Evolutionary conservation across 2,888 invertebrate species (phyloP), one percentile per base, ranked within the genome.

Genomic region (Timema podura): DNA sequence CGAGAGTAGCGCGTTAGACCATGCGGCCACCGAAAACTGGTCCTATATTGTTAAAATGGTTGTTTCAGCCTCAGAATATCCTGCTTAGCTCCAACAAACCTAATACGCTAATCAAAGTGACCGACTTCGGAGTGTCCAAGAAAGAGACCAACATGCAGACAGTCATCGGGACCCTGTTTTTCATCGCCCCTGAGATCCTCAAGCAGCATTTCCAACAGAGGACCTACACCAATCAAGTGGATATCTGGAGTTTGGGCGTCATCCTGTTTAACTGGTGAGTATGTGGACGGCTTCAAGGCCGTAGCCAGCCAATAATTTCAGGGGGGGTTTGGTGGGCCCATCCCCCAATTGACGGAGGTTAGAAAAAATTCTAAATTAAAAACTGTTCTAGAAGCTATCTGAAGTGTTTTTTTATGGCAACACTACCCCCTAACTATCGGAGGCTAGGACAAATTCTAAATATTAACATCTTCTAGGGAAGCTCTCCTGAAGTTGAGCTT

Each of bases 201-300:
- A 76, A 82, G 51, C 88, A 88, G 0, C 86, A 88, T 67, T 57
- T 57, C 57, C 86, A 86, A 48, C 78, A 78, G 64, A 73, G 78
- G 3, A 80, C 85, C 30, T 93, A 93, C 76, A 90, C 89, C 0
- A 86, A 85, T 61, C 88, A 91, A 79, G 91, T 95, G 0, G 96
- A 96, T 79, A 88, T 95, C 15, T 96, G 96, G 96, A 95, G 95
- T 79, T 81, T 95, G 71, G 96, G 96, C 0, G 95, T 96, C 0
- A 92, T 96, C 70, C 85, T 96, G 13, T 96, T 88, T 80, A 87
- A 90, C 10, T 90, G 90, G 91, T 91, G 80, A 80, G 81, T 75
- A 30, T 65, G 15, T 51, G 6, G 15, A 49, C 30, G 30, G 30
- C 30, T n/a, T n/a, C n/a, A n/a, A n/a, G n/a, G n/a, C n/a, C n/a